Percentiles rank a stretch among this genome's conserved stretches.
phyloP scores from a whole-genome alignment of 2,888 invertebrate species.

The Calephelis perditalis region DNA sequence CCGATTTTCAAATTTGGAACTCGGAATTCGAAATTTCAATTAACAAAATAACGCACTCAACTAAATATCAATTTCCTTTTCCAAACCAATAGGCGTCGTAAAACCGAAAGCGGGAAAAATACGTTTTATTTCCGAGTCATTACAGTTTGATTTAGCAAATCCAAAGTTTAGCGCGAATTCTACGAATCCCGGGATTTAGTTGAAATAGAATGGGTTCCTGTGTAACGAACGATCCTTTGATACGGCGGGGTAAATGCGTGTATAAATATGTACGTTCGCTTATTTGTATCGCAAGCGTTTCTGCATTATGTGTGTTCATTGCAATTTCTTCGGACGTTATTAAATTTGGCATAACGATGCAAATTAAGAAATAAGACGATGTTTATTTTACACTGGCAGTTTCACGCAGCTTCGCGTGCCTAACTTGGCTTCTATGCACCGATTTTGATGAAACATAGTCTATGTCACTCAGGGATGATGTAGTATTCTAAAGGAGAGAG shows the following conservation, averaged over 20 bases:
- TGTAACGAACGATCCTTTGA: slow-evolving; percentile 26
- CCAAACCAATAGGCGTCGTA: slow-evolving; percentile 23
- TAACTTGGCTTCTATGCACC: too few species aligned
- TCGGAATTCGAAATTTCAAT: slow-evolving; percentile 39
- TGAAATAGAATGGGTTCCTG: slow-evolving; percentile 28
- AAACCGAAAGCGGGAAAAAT: slow-evolving; percentile 23
- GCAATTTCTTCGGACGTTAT: background rate
- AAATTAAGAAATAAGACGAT: background rate
- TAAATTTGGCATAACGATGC: background rate
- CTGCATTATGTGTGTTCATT: background rate
- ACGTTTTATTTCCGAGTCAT: slow-evolving; percentile 32
- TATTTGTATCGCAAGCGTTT: background rate
- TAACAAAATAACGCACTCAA: slow-evolving; percentile 45
- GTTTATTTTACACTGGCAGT: too few species aligned
- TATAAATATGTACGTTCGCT: slow-evolving; percentile 1
- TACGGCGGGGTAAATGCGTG: slow-evolving; percentile 15
- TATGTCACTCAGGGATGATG: too few species aligned
- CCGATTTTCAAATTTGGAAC: slow-evolving; percentile 10
- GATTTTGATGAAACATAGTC: too few species aligned
- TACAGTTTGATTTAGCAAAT: slow-evolving; percentile 33
- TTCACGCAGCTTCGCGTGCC: too few species aligned
- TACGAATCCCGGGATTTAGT: slow-evolving; percentile 30
- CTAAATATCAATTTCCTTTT: slow-evolving; percentile 31
- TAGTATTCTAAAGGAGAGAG: too few species aligned
- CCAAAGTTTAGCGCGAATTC: slow-evolving; percentile 31